Conservation (phyloP, 2,113 vertebrate genomes). For the Plestiodon gilberti region DNA sequence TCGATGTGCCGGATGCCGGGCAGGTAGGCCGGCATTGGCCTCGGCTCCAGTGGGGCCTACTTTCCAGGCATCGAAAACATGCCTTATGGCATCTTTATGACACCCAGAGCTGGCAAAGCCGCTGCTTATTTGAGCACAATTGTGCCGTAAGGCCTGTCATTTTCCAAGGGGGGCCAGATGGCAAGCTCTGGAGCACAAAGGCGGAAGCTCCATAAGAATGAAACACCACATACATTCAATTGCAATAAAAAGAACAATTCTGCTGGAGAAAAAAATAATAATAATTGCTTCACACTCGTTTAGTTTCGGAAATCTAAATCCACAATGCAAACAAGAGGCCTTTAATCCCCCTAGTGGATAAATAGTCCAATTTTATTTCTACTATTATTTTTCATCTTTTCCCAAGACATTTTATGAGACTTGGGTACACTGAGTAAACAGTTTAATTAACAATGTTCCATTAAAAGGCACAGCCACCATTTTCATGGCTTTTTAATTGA, state of each 20-base stretch:
- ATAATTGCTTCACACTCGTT: conserved; percentile 72
- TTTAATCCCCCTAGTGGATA: conserved; percentile 64
- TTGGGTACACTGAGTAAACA: conserved; percentile 50
- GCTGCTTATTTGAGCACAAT: too few relatives aligned
- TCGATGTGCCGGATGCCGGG: too few relatives aligned
- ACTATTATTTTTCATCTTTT: conserved; percentile 65
- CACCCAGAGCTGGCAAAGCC: too few relatives aligned
- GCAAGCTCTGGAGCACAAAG: conserved; percentile 26
- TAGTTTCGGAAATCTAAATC: conserved; percentile 75
- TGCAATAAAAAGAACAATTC: conserved; percentile 68
- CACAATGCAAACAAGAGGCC: conserved; percentile 67
- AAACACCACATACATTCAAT: conserved; percentile 44
- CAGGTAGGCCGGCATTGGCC: too few relatives aligned
- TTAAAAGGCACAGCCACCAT: conserved; percentile 64
- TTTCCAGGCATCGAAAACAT: too few relatives aligned
- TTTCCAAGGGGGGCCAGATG: background rate
- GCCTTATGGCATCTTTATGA: too few relatives aligned
- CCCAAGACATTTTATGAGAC: conserved; percentile 61
- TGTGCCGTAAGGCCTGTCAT: background rate
- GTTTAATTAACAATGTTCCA: conserved; percentile 72
- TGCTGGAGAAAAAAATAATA: conserved; percentile 53
- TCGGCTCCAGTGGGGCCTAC: too few relatives aligned
- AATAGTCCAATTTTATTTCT: conserved; percentile 70
- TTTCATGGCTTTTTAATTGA: conserved; percentile 71
- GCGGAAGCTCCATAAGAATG: conserved; percentile 51